Base-by-base conservation (phyloP, 1,140 invertebrate genomes). In the Nautilus pompilius region DNA sequence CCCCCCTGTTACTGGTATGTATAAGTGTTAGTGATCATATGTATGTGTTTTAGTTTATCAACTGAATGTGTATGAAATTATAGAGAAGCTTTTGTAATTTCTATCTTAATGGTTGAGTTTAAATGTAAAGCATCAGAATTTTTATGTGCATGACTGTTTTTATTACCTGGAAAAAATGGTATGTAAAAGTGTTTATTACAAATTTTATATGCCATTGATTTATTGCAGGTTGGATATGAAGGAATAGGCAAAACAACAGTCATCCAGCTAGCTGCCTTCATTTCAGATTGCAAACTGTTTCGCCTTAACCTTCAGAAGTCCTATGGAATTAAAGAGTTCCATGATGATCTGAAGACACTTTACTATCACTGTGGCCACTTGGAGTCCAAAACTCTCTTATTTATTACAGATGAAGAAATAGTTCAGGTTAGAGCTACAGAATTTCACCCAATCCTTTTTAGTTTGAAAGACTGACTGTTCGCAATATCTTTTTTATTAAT, bases 271-370 rank as follows among this genome's bases (percentile, higher is more conserved):
- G 76, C 79, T 45, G 69, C 75, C 60, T 75, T 76, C 62, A 81
- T 83, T 15, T 70, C 75, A 26, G 70, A 72, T 20, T 80, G 76
- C 75, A 73, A 81, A 33, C 60, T 82, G 41, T 80, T 77, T 63
- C 73, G 72, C 41, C 69, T 83, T 10, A 78, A 76, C 29, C 63
- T 95, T 29, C 89, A 89, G 46, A 85, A 90, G 51, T 89, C 89
- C 53, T 95, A 95, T 77, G 89, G 91, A 73, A 87, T 89, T 30
- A 83, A 84, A 32, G 87, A 88, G 3, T 92, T 92, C 80, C 87
- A 90, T 70, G 90, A 92, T 65, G 91, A 93, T 80, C 74, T 93
- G 0, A 86, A 90, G 28, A 86, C 84, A 60, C 86, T 92, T 67
- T 89, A 87, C 71, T 81, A 86, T 28, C 56, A 70, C 20, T 65